These are phyloP conservation scores for Actenoides hombroni DNA, from an alignment of 2,113 vertebrate genomes.

Conservation along the genomic window DNA sequence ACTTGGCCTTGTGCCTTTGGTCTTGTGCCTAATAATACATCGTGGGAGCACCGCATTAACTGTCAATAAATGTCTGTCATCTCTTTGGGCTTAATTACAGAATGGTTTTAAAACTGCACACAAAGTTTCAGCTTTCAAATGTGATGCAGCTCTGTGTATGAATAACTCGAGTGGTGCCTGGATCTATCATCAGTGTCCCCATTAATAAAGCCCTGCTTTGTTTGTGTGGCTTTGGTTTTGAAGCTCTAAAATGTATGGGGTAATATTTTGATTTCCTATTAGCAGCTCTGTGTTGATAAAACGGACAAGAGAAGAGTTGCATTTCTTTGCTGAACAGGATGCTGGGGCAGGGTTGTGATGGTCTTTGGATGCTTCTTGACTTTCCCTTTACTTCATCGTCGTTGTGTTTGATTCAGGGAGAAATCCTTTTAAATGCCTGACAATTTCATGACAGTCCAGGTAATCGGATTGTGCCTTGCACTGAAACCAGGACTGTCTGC, in stretches of 20 bases:
- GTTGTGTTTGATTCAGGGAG: not conserved
- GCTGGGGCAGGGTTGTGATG: not conserved
- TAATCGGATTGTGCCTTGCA: not conserved
- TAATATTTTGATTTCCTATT: not conserved
- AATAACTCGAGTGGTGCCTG: not conserved
- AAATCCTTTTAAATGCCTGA: not conserved
- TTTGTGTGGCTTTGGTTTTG: not conserved
- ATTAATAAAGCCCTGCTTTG: not conserved
- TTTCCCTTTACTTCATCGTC: not conserved
- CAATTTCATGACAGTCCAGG: not conserved
- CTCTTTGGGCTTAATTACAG: not conserved
- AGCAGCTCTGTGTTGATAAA: not conserved
- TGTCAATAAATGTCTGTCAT: not conserved
- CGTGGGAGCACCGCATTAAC: not conserved
- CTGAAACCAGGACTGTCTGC: not conserved
- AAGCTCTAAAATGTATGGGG: not conserved
- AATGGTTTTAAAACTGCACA: not conserved
- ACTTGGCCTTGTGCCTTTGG: not conserved
- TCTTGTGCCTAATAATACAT: not conserved
- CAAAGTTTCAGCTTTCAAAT: not conserved
- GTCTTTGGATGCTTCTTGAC: accelerated
- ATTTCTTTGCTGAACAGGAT: not conserved
- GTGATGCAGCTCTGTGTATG: not conserved
- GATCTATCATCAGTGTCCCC: not conserved
- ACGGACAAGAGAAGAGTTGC: not conserved